Conservation (phyloP, 2,113 vertebrate genomes). For the Ondatra zibethicus region DNA sequence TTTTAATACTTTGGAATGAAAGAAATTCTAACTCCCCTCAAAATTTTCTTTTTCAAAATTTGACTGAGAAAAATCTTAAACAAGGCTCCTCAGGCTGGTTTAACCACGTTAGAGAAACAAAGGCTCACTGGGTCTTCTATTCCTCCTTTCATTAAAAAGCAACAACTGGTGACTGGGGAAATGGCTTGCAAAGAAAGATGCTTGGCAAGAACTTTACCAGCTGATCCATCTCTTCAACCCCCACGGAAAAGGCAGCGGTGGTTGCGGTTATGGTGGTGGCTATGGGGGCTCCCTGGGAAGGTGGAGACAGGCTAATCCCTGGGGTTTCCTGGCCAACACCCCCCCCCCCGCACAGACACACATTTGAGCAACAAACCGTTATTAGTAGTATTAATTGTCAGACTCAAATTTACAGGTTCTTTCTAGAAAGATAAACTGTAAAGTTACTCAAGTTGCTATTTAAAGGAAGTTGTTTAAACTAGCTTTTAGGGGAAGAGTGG, state of each 20-base stretch:
- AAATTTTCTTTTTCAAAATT: background rate
- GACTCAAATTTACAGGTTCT: conserved; percentile 11
- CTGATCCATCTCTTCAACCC: background rate
- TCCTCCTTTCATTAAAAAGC: conserved; percentile 33
- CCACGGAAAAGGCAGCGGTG: background rate
- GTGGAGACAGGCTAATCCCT: background rate
- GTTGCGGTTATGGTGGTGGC: background rate
- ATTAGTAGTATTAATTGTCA: background rate
- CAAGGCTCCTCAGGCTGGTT: background rate
- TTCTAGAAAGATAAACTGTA: conserved; percentile 18
- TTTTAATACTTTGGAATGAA: background rate
- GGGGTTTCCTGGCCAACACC: too few species aligned
- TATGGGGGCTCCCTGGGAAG: too few species aligned
- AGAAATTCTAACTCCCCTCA: background rate
- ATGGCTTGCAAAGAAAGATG: background rate
- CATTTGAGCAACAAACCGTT: background rate
- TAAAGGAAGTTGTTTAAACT: conserved; percentile 12
- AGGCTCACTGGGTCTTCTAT: background rate
- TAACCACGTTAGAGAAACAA: background rate
- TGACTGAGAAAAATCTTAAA: conserved; percentile 9
- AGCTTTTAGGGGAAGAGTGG: background rate
- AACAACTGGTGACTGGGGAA: background rate
- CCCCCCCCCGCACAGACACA: background rate
- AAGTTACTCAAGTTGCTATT: conserved; percentile 26
- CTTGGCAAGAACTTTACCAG: background rate